Conservation (phyloP, 1,140 invertebrate species). For the Drosophila ohnishii region DNA sequence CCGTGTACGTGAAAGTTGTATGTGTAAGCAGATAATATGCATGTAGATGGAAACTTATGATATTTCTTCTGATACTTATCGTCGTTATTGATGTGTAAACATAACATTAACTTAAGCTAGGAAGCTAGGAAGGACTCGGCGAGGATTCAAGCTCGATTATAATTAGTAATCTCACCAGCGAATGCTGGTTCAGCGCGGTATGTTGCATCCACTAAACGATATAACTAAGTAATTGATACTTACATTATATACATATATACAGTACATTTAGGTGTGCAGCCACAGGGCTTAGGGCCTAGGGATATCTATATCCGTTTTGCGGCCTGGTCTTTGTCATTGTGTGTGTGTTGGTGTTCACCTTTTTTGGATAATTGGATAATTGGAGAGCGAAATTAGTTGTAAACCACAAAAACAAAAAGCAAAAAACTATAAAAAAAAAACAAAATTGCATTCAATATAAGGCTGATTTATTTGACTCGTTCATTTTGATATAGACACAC, state of each 20-base stretch:
- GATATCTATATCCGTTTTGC: constrained; percentile 15
- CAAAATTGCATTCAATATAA: constrained; percentile 76
- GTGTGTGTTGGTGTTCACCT: constrained; percentile 51
- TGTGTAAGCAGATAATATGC: constrained; percentile 52
- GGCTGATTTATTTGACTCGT: constrained; percentile 80
- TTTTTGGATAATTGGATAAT: constrained; percentile 57
- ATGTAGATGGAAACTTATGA: constrained; percentile 65
- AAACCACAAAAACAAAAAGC: constrained; percentile 7
- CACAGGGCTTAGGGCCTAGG: constrained; percentile 13
- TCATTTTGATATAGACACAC: constrained; percentile 64
- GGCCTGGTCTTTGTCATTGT: constrained; percentile 52
- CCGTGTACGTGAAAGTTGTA: constrained; percentile 31
- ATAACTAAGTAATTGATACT: constrained; percentile 61
- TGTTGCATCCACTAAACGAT: constrained; percentile 79
- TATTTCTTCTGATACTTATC: constrained; percentile 73
- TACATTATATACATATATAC: constrained; percentile 59
- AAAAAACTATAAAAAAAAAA: not conserved
- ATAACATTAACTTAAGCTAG: constrained; percentile 56
- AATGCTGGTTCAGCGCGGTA: constrained; percentile 72
- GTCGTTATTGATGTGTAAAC: constrained; percentile 77
- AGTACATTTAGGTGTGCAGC: constrained; percentile 43
- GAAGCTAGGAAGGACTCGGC: constrained; percentile 13
- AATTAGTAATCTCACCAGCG: constrained; percentile 66
- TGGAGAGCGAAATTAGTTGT: constrained; percentile 71
- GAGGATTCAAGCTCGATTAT: constrained; percentile 36